Evolutionary conservation across 2,797 vertebrate species (phyloP).

Genomic region (Champsocephalus gunnari): DNA sequence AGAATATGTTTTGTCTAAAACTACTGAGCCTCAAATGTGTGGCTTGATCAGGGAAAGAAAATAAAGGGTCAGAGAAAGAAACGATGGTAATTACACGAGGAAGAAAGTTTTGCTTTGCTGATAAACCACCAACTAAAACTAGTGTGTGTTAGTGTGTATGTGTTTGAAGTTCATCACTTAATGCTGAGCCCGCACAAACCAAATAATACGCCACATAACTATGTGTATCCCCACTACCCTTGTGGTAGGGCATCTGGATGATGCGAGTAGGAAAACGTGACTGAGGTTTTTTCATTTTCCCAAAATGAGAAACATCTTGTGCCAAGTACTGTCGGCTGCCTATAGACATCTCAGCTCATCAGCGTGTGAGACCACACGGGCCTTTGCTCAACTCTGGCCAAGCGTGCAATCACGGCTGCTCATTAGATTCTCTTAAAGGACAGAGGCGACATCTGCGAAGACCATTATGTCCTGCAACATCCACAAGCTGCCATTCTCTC

Average conservation of each 20-base stretch:
- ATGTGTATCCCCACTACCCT: constrained; percentile 45
- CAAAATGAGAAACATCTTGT: constrained; percentile 69
- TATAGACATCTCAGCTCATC: constrained; percentile 78
- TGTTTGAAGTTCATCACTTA: constrained; percentile 44
- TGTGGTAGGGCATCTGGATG: constrained; percentile 62
- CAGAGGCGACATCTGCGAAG: constrained; percentile 81
- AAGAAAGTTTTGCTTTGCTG: constrained; percentile 40
- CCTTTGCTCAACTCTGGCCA: constrained; percentile 70
- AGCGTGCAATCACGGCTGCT: constrained; percentile 77
- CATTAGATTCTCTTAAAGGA: constrained; percentile 78
- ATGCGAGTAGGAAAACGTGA: constrained; percentile 75
- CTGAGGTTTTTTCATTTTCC: constrained; percentile 66
- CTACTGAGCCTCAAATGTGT: constrained; percentile 19
- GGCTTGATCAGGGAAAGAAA: constrained; percentile 17
- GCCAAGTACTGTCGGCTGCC: constrained; percentile 75
- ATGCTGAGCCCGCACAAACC: constrained; percentile 47
- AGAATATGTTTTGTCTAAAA: constrained; percentile 30
- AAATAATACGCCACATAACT: constrained; percentile 59
- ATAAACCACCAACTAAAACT: constrained; percentile 38
- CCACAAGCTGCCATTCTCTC: constrained; percentile 68
- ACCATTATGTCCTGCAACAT: constrained; percentile 79
- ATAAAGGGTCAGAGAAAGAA: constrained; percentile 27
- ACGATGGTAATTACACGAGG: constrained; percentile 17
- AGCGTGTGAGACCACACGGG: constrained; percentile 65
- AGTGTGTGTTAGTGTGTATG: constrained; percentile 1